phyloP scores from a whole-genome alignment of 2,113 vertebrate species.

The Chamaetylas fuelleborni region DNA sequence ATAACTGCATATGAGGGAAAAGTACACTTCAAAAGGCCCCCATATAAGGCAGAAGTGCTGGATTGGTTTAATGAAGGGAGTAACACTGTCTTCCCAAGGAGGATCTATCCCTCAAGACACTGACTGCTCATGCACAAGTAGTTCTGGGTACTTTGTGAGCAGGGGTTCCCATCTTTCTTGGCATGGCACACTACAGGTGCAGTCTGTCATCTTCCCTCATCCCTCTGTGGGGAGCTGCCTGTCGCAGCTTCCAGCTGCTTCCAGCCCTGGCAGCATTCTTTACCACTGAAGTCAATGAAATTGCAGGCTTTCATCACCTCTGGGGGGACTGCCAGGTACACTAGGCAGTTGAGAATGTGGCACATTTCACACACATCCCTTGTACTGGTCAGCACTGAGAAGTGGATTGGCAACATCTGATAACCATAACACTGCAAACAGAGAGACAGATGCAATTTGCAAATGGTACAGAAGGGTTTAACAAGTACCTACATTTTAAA shows the following conservation, averaged over 20 bases:
- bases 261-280: background rate
- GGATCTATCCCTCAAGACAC: background rate
- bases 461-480: slow-evolving; percentile 9
- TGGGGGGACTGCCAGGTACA: rapidly evolving
- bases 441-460: slow-evolving; percentile 17
- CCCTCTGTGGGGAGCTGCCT: background rate
- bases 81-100: rapidly evolving
- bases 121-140: background rate
- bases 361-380: background rate
- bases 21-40: background rate
- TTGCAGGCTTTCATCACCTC: background rate
- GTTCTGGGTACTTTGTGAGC: background rate
- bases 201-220: background rate
- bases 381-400: rapidly evolving
- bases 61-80: background rate
- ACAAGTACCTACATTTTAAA: slow-evolving; percentile 27
- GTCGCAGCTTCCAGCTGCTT: rapidly evolving
- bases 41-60: background rate
- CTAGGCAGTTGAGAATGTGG: background rate
- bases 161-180: background rate
- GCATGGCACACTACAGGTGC: rapidly evolving
- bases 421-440: background rate
- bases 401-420: background rate
- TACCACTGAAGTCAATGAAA: background rate
- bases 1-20: background rate